A percentile compares a stretch with the other conserved stretches of the same genome.
Conservation (phyloP, 2,888 invertebrate species). For the Chalcis sispes region DNA sequence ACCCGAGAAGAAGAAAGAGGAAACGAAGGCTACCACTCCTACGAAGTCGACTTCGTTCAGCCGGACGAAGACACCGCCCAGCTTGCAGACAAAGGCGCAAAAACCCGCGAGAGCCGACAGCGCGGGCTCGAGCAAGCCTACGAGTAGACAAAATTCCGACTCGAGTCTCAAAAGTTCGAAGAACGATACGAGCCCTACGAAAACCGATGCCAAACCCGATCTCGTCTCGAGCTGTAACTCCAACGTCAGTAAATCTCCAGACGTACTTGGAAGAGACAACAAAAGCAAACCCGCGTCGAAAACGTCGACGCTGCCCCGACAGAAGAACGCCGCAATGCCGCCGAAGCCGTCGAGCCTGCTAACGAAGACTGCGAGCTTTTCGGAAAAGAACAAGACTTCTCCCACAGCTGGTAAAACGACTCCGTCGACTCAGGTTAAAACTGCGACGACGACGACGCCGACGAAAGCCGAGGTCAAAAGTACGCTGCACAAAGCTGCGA, state of each 20-base stretch:
- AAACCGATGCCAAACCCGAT: conserved; percentile 81
- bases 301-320: conserved; percentile 68
- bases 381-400: conserved; percentile 66
- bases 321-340: conserved; percentile 75
- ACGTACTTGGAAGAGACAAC: conserved; percentile 67
- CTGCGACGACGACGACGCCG: conserved; percentile 15
- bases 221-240: conserved; percentile 82
- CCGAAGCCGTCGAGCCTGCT: conserved; percentile 77
- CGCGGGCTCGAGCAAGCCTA: neutral
- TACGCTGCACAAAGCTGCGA: conserved; percentile 21
- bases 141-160: conserved; percentile 64
- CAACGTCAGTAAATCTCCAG: conserved; percentile 77
- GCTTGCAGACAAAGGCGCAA: conserved; percentile 36
- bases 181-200: conserved; percentile 16
- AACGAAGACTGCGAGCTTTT: conserved; percentile 74
- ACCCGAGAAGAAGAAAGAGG: conserved; percentile 47
- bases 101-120: neutral
- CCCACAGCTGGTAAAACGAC: conserved; percentile 62
- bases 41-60: conserved; percentile 65
- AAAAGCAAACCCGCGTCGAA: conserved; percentile 57
- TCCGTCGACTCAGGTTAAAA: conserved; percentile 50
- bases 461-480: neutral
- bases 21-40: neutral
- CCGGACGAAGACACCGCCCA: conserved; percentile 66
- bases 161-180: conserved; percentile 61